phyloP scores from a whole-genome alignment of 2,113 vertebrate species.

The Gadus macrocephalus region DNA sequence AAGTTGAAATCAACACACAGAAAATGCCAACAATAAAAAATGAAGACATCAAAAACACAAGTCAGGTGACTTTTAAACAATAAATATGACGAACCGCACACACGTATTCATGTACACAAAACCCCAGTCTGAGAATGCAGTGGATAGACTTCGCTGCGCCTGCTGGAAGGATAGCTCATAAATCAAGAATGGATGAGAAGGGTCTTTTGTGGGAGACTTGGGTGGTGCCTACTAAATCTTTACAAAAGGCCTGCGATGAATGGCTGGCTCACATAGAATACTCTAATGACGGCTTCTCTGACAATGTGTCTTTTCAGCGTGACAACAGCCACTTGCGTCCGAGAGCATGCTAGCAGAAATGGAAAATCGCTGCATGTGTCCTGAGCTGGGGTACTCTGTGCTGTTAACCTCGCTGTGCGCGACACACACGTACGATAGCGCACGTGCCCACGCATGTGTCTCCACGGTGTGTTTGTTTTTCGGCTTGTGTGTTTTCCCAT shows the following conservation, averaged over 20 bases:
- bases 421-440: background rate
- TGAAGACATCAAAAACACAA: slow-evolving; percentile 14
- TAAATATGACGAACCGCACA: background rate
- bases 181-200: slow-evolving; percentile 28
- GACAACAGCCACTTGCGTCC: slow-evolving; percentile 39
- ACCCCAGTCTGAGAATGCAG: background rate
- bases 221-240: slow-evolving; percentile 26
- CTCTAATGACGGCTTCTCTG: slow-evolving; percentile 14
- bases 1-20: slow-evolving; percentile 56
- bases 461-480: no score
- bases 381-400: slow-evolving; percentile 34
- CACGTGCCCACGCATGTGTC: background rate
- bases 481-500: background rate
- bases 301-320: slow-evolving; percentile 62
- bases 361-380: slow-evolving; percentile 47
- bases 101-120: background rate
- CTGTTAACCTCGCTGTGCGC: background rate
- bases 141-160: background rate
- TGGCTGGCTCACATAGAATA: slow-evolving; percentile 32
- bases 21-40: slow-evolving; percentile 29
- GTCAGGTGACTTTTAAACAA: background rate
- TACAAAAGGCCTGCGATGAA: slow-evolving; percentile 34
- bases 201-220: slow-evolving; percentile 43
- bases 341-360: slow-evolving; percentile 39
- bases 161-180: no score